Percentiles rank a stretch among this genome's conserved stretches.
phyloP scores from a whole-genome alignment of 2,113 vertebrate genomes.

The Oreochromis spilurus region DNA sequence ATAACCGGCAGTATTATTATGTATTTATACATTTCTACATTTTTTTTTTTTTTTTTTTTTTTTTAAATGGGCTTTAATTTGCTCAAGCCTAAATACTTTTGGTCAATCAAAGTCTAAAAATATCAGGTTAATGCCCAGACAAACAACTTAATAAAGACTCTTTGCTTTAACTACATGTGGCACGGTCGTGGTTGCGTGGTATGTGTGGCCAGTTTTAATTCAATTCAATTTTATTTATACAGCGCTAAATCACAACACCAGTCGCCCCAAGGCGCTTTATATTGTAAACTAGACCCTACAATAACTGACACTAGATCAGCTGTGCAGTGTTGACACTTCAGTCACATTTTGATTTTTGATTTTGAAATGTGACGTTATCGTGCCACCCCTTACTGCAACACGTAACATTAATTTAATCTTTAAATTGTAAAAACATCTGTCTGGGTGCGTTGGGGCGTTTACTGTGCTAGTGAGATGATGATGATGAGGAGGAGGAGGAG shows the following conservation, averaged over 20 bases:
- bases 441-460: background rate
- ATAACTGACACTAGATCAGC: background rate
- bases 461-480: background rate
- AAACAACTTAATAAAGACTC: background rate
- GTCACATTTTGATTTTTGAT: background rate
- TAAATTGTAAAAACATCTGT: background rate
- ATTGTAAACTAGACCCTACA: background rate
- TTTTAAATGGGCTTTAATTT: background rate
- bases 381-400: background rate
- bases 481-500: background rate
- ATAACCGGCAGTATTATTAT: background rate
- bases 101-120: background rate
- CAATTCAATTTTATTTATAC: background rate
- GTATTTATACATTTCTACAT: background rate
- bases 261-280: background rate
- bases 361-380: rapidly evolving
- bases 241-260: background rate
- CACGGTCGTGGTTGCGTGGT: background rate
- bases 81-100: background rate
- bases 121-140: background rate
- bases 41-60: background rate
- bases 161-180: background rate
- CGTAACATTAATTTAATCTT: background rate
- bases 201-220: background rate
- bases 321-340: background rate